Evolutionary conservation across 2,797 vertebrate species (phyloP).

Genomic region (Sitta carolinensis): DNA sequence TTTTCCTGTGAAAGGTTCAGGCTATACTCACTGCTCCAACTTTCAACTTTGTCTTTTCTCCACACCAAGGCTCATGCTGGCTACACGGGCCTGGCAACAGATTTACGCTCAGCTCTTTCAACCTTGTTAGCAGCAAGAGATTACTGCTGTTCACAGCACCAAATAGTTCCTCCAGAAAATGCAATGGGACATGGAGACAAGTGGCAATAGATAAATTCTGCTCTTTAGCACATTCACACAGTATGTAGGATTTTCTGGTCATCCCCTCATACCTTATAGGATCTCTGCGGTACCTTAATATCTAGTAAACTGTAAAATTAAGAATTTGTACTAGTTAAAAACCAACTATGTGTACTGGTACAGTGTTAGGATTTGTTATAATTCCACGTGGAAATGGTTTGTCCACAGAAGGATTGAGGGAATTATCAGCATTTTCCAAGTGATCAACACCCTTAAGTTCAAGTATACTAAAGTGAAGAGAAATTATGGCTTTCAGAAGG

Average conservation of each 20-base stretch:
- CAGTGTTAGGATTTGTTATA: neutral
- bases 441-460: neutral
- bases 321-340: neutral
- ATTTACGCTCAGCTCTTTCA: neutral
- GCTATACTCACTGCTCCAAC: neutral
- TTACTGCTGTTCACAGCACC: neutral
- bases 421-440: neutral
- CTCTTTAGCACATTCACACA: neutral
- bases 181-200: rapidly evolving
- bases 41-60: neutral
- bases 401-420: neutral
- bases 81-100: neutral
- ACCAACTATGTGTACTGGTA: neutral
- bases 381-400: neutral
- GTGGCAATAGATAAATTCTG: neutral
- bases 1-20: neutral
- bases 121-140: neutral
- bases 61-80: neutral
- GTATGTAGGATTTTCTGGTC: neutral
- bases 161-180: neutral
- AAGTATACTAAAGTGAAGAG: neutral
- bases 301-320: neutral
- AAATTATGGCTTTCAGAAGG: neutral
- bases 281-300: neutral
- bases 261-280: neutral